Evolutionary conservation across 1,140 invertebrate species (phyloP), one percentile per base, ranked within the genome.

Genomic region (Linepithema humile): DNA sequence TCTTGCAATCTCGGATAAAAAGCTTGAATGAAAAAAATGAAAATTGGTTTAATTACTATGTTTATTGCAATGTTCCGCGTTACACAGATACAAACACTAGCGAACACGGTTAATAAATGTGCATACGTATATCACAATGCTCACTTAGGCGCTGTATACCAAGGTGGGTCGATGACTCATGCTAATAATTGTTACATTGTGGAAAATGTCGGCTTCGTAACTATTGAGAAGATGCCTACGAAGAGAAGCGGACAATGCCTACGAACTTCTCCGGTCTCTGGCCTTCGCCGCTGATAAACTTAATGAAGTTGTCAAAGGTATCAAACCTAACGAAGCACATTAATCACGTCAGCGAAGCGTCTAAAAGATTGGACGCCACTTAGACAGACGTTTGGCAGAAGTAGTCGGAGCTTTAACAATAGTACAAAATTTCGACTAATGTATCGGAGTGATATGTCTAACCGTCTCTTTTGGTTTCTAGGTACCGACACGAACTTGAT

Each of bases 401-500:
- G 35, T 53, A 20, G 35, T 29, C 26, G 35, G 12, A 17, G 6
- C 12, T 74, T 82, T 35, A 53, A 60, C 38, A 55, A 70, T 70
- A 32, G 38, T 35, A 82, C 17, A 29, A n/a, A 57, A 72, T 12
- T n/a, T n/a, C n/a, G 50, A 59, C 40, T 17, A n/a, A 43, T 3
- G 35, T 9, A 32, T 45, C 5, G 26, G 17, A 3, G 0, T 26
- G 38, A 45, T 15, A 3, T 73, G 20, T 45, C 55, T 32, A 74
- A 23, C 9, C 48, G n/a, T 45, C 10, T 80, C 29, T 80, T 43
- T 38, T 38, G 35, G 6, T 80, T 65, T 69, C 43, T 67, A 88
- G 48, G 48, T 62, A 59, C 43, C 32, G 32, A 50, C 45, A 84
- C 7, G 20, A 72, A 48, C 60, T 89, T 89, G 87, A 89, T 88